Evolutionary conservation across 1,140 invertebrate genomes (phyloP), one percentile per base, ranked within the genome.

Genomic region (Drosophila triauraria): DNA sequence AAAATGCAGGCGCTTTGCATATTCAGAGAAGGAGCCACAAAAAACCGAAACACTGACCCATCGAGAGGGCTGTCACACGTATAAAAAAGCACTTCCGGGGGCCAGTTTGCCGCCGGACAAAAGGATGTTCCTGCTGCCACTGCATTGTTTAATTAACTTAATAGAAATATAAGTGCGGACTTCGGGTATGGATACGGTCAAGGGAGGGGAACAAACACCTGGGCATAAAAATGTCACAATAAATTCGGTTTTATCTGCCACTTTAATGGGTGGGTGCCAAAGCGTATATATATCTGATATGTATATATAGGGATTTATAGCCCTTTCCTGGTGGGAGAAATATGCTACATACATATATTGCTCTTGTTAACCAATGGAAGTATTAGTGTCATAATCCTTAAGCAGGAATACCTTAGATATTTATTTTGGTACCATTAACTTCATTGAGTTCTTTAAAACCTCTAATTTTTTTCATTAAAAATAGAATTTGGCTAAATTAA

Each of bases 71-170:
- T 61, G 47, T 42, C 35, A 30, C 57, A 42, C 9, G 62, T 62
- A 62, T 42, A 17, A 25, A 17, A 38, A 53, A 74, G 47, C 30
- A 63, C 42, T 63, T 62, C 58, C 69, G 27, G 32, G 32, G 15
- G n/a, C 23, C n/a, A 9, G 48, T 30, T 58, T 56, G 40, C 40
- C 60, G 17, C 23, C 62, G 61, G 53, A 85, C 82, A 85, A 81
- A 81, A 71, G 78, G 40, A 48, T 60, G 44, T 72, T 53, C 58
- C 13, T 48, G 23, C 17, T 17, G 63, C 50, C 54, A 58, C 67
- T 80, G 83, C 59, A 84, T 88, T 88, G 85, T 88, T 88, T 88
- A 88, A 88, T 88, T 80, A 90, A 88, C 57, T 90, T 88, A 90
- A 88, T 88, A 88, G 84, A 88, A 88, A 84, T 84, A 88, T 90